A percentile compares a stretch with the other conserved stretches of the same genome.
Evolutionary conservation across 2,888 invertebrate species (phyloP).

Genomic region (Andrena bucephala): DNA sequence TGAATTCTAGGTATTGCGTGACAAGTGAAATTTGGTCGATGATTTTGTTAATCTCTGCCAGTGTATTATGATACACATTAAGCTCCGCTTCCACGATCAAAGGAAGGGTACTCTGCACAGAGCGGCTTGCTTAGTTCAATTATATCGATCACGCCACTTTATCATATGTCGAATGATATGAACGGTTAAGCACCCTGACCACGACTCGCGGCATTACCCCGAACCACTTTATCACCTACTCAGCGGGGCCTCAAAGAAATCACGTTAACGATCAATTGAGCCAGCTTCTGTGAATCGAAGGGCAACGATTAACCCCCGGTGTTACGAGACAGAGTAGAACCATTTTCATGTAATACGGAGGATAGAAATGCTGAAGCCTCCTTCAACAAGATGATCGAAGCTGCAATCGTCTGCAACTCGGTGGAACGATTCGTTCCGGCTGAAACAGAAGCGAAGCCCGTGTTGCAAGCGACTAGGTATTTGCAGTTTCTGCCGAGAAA

Average conservation of each 20-base stretch:
- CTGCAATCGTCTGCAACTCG: slow-evolving; percentile 21
- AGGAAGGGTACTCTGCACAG: neutral
- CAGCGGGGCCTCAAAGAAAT: slow-evolving; percentile 26
- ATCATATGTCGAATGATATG: slow-evolving; percentile 30
- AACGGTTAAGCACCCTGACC: slow-evolving; percentile 24
- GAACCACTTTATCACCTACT: slow-evolving; percentile 34
- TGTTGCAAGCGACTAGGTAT: slow-evolving; percentile 20
- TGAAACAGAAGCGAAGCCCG: neutral
- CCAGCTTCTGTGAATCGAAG: neutral
- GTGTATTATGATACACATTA: neutral
- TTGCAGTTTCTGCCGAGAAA: slow-evolving; percentile 27
- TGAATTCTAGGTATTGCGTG: neutral
- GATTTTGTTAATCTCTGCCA: neutral
- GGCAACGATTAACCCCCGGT: neutral
- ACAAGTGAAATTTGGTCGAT: neutral
- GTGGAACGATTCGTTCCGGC: slow-evolving; percentile 24
- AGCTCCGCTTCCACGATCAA: slow-evolving; percentile 17
- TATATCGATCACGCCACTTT: slow-evolving; percentile 39
- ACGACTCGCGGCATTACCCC: slow-evolving; percentile 23
- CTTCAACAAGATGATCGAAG: neutral
- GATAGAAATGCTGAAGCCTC: no score
- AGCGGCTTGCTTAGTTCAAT: slow-evolving; percentile 22
- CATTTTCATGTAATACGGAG: no score
- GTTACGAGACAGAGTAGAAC: no score
- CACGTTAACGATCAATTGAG: slow-evolving; percentile 37